Conservation (phyloP, 1,140 invertebrate genomes). For the Thalassaphorura encarpata region DNA sequence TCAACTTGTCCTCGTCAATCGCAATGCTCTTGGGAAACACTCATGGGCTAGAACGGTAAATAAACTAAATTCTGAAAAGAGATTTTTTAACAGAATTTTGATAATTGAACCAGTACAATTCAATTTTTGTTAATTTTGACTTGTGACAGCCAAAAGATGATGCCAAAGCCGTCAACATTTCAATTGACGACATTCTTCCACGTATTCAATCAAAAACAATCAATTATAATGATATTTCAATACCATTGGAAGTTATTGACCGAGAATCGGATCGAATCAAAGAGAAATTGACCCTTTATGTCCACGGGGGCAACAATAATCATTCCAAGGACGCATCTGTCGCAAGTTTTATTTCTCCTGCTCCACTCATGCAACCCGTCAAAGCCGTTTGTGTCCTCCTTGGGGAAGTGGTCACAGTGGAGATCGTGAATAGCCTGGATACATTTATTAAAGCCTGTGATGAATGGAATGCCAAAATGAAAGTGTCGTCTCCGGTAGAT, state of each 20-base stretch:
- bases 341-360: slow-evolving; percentile 40
- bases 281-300: slow-evolving; percentile 50
- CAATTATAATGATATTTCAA: slow-evolving; percentile 64
- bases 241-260: slow-evolving; percentile 50
- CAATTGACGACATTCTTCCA: slow-evolving; percentile 62
- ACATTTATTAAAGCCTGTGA: slow-evolving; percentile 54
- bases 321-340: slow-evolving; percentile 31
- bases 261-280: slow-evolving; percentile 56
- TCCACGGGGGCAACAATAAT: slow-evolving; percentile 23
- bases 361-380: slow-evolving; percentile 68
- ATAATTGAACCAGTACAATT: slow-evolving; percentile 5
- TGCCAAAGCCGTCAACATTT: slow-evolving; percentile 54
- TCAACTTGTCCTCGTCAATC: slow-evolving; percentile 55
- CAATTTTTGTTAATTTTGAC: neutral
- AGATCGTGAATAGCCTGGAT: slow-evolving; percentile 63
- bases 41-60: slow-evolving; percentile 59
- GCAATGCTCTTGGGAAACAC: slow-evolving; percentile 50
- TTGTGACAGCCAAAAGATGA: slow-evolving; percentile 55
- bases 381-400: slow-evolving; percentile 84
- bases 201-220: slow-evolving; percentile 58
- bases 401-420: slow-evolving; percentile 73
- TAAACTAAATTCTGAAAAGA: slow-evolving; percentile 22
- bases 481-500: neutral
- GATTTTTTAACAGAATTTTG: neutral
- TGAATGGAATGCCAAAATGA: slow-evolving; percentile 23